phyloP scores from a whole-genome alignment of 2,797 vertebrate genomes.

The Poeciliopsis paucimaculata region DNA sequence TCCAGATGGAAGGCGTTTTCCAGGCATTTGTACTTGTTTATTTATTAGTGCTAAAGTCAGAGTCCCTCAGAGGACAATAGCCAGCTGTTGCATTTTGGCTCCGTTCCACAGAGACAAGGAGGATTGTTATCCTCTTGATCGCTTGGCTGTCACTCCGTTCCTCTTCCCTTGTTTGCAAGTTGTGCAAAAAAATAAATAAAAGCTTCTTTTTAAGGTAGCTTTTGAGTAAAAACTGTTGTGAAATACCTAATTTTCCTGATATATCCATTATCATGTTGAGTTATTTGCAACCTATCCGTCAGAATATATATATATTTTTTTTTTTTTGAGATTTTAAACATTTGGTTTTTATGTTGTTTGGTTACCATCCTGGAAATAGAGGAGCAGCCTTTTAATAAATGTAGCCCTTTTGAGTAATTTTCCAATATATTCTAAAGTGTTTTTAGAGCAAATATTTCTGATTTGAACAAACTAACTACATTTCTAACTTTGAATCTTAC shows the following conservation, averaged over 20 bases:
- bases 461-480: background rate
- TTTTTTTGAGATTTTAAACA: background rate
- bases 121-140: constrained; percentile 66
- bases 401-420: background rate
- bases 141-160: constrained; percentile 61
- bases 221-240: background rate
- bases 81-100: constrained; percentile 80
- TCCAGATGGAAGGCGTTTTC: constrained; percentile 79
- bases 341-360: background rate
- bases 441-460: background rate
- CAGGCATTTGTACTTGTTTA: constrained; percentile 74
- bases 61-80: constrained; percentile 76
- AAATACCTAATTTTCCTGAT: background rate
- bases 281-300: constrained; percentile 1
- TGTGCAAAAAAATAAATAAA: constrained; percentile 27
- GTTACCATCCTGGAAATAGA: background rate
- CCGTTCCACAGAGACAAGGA: constrained; percentile 69
- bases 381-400: background rate
- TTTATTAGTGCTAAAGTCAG: constrained; percentile 76
- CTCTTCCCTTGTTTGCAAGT: constrained; percentile 28
- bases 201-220: constrained; percentile 1
- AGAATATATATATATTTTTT: constrained; percentile 3
- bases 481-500: background rate
- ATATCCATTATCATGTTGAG: background rate
- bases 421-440: too few species aligned